Percentiles rank a stretch among this genome's conserved stretches.
phyloP scores from a whole-genome alignment of 2,888 invertebrate species.

The Pseudeuparius sepicola region DNA sequence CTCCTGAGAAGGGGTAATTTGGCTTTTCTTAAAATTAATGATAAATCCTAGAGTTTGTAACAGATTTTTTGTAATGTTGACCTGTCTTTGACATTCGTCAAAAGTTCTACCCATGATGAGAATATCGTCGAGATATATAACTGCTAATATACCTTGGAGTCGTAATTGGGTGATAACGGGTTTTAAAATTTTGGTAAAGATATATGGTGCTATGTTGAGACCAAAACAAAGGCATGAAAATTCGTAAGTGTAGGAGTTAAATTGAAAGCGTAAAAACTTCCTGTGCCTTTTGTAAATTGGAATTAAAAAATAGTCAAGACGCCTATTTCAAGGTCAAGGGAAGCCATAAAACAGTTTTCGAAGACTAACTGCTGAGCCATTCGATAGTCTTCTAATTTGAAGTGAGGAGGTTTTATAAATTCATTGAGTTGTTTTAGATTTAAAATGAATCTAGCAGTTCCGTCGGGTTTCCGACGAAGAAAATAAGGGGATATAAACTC shows the following conservation, averaged over 20 bases:
- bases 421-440: conserved; percentile 6
- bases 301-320: no score
- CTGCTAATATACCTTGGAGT: conserved; percentile 5
- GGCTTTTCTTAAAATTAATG: conserved; percentile 5
- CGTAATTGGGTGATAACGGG: conserved; percentile 7
- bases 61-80: neutral
- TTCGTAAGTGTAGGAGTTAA: neutral
- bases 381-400: conserved; percentile 7
- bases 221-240: conserved; percentile 8
- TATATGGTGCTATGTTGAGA: conserved; percentile 5
- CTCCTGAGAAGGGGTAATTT: neutral
- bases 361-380: conserved; percentile 4
- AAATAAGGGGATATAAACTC: conserved; percentile 5
- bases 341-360: conserved; percentile 1
- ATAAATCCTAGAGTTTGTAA: conserved; percentile 5
- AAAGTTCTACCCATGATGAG: conserved; percentile 1
- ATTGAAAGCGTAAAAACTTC: conserved; percentile 7
- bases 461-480: conserved; percentile 5
- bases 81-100: conserved; percentile 1
- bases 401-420: no score
- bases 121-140: conserved; percentile 9
- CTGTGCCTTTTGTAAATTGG: no score
- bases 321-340: conserved; percentile 7
- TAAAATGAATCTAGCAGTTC: conserved; percentile 4
- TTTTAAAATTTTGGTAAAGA: conserved; percentile 11